Evolutionary conservation across 2,888 invertebrate species (phyloP).

Genomic region (Criorhina ranunculi): DNA sequence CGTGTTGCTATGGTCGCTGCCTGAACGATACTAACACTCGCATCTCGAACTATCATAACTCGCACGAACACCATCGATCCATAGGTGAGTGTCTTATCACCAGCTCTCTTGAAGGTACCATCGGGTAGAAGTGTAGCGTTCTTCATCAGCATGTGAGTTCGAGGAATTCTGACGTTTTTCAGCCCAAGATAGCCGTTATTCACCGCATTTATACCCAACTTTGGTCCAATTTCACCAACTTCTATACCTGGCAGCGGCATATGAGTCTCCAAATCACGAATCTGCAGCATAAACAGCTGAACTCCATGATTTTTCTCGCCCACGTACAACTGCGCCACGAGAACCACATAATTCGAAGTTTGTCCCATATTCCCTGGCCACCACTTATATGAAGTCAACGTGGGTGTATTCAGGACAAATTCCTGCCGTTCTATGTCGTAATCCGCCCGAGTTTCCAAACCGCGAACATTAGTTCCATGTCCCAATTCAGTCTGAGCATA

Average conservation of each 20-base stretch:
- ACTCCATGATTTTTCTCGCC: constrained; percentile 93
- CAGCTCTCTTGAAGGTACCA: constrained; percentile 92
- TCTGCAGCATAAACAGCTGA: constrained; percentile 96
- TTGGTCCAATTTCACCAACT: constrained; percentile 97
- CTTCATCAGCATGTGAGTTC: constrained; percentile 96
- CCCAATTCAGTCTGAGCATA: constrained; percentile 99
- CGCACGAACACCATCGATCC: constrained; percentile 96
- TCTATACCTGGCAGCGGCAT: constrained; percentile 93
- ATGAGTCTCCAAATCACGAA: constrained; percentile 94
- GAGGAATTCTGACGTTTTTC: constrained; percentile 93
- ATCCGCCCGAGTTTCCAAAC: constrained; percentile 96
- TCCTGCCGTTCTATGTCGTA: constrained; percentile 92
- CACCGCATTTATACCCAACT: constrained; percentile 94
- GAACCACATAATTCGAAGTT: constrained; percentile 95
- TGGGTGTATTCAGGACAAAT: constrained; percentile 94
- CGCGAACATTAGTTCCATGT: constrained; percentile 95
- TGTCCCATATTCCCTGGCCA: constrained; percentile 99
- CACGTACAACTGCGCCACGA: constrained; percentile 95
- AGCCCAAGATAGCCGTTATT: constrained; percentile 97
- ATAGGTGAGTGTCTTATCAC: constrained; percentile 92
- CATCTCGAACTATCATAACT: constrained; percentile 92
- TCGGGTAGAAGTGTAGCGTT: constrained; percentile 95
- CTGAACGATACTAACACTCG: constrained; percentile 90
- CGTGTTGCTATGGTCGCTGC: constrained; percentile 95
- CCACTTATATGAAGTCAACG: constrained; percentile 95